Percentiles rank a stretch among this genome's conserved stretches.
Conservation (phyloP, 2,888 invertebrate genomes). For the Xylophagus ater region DNA sequence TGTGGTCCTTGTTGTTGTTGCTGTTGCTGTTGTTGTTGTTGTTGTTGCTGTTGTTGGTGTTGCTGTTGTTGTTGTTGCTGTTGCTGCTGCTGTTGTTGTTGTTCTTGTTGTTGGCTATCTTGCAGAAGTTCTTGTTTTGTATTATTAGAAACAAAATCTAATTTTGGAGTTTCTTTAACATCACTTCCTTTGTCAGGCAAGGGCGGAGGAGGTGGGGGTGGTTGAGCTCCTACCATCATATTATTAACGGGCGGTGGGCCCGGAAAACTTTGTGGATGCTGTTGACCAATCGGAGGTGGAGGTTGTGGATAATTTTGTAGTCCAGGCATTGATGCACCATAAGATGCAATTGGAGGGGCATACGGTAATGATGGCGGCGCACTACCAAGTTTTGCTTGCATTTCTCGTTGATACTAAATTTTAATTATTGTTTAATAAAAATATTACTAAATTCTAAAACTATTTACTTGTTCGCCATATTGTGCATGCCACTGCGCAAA, state of each 20-base stretch:
- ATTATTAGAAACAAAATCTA: background rate
- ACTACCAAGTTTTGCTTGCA: constrained; percentile 30
- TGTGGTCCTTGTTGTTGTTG: constrained; percentile 61
- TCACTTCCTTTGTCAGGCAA: too few species aligned
- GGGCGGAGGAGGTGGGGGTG: constrained; percentile 3
- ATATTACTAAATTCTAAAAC: background rate
- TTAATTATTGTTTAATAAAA: constrained; percentile 2
- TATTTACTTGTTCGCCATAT: constrained; percentile 36
- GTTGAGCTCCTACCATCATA: background rate
- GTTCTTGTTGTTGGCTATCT: constrained; percentile 2
- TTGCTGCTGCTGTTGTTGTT: constrained; percentile 2
- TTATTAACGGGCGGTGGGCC: background rate
- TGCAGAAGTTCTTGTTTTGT: background rate
- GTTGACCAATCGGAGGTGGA: constrained; percentile 12
- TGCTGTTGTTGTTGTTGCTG: constrained; percentile 9
- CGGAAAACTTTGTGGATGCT: constrained; percentile 14
- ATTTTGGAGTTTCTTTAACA: background rate
- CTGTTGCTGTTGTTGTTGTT: constrained; percentile 65
- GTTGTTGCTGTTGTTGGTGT: constrained; percentile 46
- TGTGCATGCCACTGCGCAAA: constrained; percentile 39
- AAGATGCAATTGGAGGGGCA: constrained; percentile 14
- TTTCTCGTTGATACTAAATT: constrained; percentile 35
- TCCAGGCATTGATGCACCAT: constrained; percentile 16
- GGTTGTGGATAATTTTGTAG: constrained; percentile 17
- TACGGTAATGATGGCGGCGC: constrained; percentile 14